phyloP scores from a whole-genome alignment of 2,113 vertebrate genomes.

The Dipodomys stephensi region DNA sequence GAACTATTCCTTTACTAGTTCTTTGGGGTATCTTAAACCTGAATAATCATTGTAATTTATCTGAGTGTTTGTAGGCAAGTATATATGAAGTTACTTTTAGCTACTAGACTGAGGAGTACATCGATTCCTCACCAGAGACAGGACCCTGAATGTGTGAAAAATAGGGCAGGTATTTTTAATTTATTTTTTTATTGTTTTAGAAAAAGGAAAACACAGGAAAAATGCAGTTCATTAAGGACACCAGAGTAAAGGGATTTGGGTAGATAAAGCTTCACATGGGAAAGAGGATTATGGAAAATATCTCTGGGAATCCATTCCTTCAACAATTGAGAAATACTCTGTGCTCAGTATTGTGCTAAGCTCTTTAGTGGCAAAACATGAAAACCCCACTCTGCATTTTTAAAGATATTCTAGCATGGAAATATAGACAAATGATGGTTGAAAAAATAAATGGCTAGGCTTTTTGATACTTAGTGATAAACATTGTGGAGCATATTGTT shows the following conservation, averaged over 20 bases:
- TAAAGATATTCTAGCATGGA: too few relatives aligned
- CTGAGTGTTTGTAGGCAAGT: neutral
- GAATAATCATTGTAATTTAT: too few relatives aligned
- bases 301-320: conserved; percentile 12
- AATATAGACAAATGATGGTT: neutral
- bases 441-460: neutral
- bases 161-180: neutral
- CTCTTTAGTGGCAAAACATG: neutral
- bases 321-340: neutral
- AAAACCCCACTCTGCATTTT: too few relatives aligned
- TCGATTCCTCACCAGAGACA: neutral
- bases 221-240: neutral
- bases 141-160: neutral
- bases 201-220: neutral
- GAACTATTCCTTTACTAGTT: neutral
- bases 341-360: neutral
- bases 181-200: neutral
- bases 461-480: neutral
- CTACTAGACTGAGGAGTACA: neutral
- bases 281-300: neutral
- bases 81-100: neutral
- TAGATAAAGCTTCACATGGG: neutral
- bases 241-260: neutral
- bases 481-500: neutral
- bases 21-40: neutral